A percentile compares a stretch with the other conserved stretches of the same genome.
phyloP scores from a whole-genome alignment of 2,888 invertebrate species.

The Anthrax anthrax region DNA sequence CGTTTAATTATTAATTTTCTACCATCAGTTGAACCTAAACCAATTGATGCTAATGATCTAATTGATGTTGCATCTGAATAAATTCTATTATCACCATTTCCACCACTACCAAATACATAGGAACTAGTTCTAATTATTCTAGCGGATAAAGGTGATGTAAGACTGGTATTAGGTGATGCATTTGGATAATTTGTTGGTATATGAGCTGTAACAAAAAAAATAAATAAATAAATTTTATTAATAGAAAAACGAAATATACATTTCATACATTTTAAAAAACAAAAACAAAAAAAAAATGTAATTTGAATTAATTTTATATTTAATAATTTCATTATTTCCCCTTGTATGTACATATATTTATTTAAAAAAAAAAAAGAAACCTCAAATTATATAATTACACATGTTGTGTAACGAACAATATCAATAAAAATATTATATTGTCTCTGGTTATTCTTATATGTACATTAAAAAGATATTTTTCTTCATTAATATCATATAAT shows the following conservation, averaged over 20 bases:
- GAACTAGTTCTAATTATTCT: slow-evolving; percentile 30
- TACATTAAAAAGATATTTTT: no score
- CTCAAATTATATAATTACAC: no score
- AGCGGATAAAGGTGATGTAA: slow-evolving; percentile 36
- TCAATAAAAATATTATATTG: no score
- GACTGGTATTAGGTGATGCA: slow-evolving; percentile 23
- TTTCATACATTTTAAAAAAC: neutral
- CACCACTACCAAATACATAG: slow-evolving; percentile 46
- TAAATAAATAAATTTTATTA: neutral
- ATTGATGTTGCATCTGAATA: slow-evolving; percentile 57
- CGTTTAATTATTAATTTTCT: slow-evolving; percentile 69
- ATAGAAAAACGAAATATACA: neutral
- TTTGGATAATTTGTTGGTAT: slow-evolving; percentile 7
- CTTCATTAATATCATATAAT: no score
- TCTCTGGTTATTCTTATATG: no score
- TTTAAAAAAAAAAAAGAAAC: no score
- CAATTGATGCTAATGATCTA: slow-evolving; percentile 67
- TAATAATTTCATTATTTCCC: neutral
- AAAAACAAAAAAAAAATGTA: neutral
- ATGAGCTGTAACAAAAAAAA: slow-evolving; percentile 4
- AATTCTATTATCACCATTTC: slow-evolving; percentile 40
- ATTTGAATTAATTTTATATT: neutral
- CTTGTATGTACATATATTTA: neutral
- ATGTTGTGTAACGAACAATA: no score
- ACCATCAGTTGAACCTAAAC: slow-evolving; percentile 80